A percentile compares a stretch with the other conserved stretches of the same genome.
phyloP scores from a whole-genome alignment of 2,113 vertebrate genomes.

The Butastur rufipennis region DNA sequence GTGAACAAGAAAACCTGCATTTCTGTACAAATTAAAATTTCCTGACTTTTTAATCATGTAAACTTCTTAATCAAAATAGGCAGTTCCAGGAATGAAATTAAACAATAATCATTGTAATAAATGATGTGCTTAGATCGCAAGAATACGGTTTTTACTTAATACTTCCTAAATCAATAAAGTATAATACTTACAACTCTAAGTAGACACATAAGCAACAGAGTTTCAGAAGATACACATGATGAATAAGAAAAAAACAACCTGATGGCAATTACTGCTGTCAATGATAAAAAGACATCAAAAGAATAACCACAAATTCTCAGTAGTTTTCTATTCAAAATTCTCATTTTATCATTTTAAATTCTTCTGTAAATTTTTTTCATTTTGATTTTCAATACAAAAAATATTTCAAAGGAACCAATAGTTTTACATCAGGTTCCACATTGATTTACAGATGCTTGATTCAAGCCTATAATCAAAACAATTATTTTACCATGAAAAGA shows the following conservation, averaged over 20 bases:
- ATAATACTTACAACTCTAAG: not conserved
- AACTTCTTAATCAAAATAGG: slow-evolving; percentile 13
- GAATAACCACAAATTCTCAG: not conserved
- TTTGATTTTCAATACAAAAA: not conserved
- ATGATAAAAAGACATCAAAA: not conserved
- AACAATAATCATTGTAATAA: slow-evolving; percentile 2
- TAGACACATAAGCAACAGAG: not conserved
- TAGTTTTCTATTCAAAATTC: slow-evolving; percentile 12
- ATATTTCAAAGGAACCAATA: not conserved
- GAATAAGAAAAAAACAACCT: not conserved
- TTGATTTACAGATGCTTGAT: slow-evolving; percentile 11
- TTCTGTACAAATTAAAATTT: slow-evolving; percentile 16
- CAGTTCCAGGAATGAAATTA: not conserved
- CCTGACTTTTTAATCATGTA: not conserved
- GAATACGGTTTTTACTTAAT: not conserved
- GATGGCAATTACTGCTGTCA: not conserved
- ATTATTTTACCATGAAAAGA: slow-evolving; percentile 39
- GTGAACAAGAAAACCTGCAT: not conserved
- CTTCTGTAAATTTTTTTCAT: not conserved
- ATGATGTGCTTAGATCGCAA: not conserved
- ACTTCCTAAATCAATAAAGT: not conserved
- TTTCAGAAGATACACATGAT: not conserved
- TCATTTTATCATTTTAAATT: not conserved
- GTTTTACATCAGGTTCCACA: not conserved
- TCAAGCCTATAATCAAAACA: slow-evolving; percentile 42